A percentile compares a stretch with the other conserved stretches of the same genome.
Conservation (phyloP, 35 echinoderm and acorn worm genomes). For the Nesometra sesokonis region DNA sequence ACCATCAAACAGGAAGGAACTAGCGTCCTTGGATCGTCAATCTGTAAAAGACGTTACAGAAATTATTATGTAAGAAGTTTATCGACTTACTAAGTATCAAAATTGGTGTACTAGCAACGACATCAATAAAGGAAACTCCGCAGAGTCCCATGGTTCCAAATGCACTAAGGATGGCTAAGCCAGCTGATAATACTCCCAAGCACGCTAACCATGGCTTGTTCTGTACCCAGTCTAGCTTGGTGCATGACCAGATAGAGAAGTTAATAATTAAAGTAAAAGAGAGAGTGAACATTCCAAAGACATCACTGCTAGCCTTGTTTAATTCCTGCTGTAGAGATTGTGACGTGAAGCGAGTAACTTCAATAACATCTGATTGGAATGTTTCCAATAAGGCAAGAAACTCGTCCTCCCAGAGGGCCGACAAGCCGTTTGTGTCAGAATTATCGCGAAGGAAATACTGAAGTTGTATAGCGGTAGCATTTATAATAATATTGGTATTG, state of each 20-base stretch:
- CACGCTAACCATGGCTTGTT: conserved; percentile 13
- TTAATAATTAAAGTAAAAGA: conserved; percentile 10
- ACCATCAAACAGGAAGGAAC: too few species aligned
- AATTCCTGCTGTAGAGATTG: conserved; percentile 9
- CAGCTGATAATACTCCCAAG: conserved; percentile 18
- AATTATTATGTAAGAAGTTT: too few species aligned
- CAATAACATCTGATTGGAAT: background rate
- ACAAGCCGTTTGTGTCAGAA: background rate
- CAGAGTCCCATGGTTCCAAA: conserved; percentile 2
- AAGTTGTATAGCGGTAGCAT: background rate
- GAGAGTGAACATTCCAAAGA: background rate
- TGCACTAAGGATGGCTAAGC: background rate
- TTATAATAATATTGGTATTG: background rate
- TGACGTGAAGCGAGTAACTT: background rate
- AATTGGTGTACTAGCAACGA: conserved; percentile 25
- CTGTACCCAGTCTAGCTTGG: conserved; percentile 7
- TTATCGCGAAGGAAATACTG: background rate
- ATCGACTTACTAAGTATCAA: conserved; percentile 36
- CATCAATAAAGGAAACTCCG: background rate
- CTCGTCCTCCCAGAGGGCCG: background rate
- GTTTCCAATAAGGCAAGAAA: background rate
- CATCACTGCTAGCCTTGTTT: background rate
- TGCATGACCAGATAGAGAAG: conserved; percentile 12
- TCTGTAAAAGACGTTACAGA: too few species aligned
- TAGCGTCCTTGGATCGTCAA: too few species aligned